Evolutionary conservation across 2,888 invertebrate genomes (phyloP).

Genomic region (Drosophila ustulata): DNA sequence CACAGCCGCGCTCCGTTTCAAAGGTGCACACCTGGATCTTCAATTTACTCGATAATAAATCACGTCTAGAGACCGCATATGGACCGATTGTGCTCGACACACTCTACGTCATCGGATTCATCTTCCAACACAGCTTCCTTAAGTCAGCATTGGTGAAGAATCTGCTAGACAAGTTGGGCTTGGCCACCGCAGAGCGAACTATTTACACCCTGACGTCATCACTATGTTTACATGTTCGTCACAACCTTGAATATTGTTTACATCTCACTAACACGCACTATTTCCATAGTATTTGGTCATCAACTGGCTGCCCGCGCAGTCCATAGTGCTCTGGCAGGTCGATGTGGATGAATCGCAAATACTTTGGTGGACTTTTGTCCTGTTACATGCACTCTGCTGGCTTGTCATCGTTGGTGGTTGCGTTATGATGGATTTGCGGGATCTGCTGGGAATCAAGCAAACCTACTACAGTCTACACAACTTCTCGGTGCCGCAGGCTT

Average conservation of each 20-base stretch:
- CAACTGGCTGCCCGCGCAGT: conserved; percentile 86
- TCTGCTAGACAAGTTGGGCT: conserved; percentile 83
- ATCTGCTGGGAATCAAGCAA: conserved; percentile 88
- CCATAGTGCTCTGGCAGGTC: conserved; percentile 86
- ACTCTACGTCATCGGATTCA: conserved; percentile 86
- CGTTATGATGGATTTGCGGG: conserved; percentile 88
- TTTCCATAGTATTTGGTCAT: conserved; percentile 85
- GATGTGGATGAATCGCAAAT: conserved; percentile 84
- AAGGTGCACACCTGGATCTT: conserved; percentile 81
- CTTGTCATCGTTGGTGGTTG: conserved; percentile 87
- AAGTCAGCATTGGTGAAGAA: conserved; percentile 85
- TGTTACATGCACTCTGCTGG: conserved; percentile 87
- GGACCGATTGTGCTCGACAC: conserved; percentile 85
- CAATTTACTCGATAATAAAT: conserved; percentile 83
- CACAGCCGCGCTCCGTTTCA: conserved; percentile 84
- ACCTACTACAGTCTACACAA: conserved; percentile 87
- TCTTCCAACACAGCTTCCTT: conserved; percentile 87
- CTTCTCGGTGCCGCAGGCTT: conserved; percentile 85
- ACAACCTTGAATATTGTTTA: conserved; percentile 10
- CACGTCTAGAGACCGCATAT: conserved; percentile 83
- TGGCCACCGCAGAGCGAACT: conserved; percentile 85
- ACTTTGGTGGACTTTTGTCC: conserved; percentile 86
- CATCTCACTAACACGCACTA: neutral
- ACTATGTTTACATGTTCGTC: conserved; percentile 85
- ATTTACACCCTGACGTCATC: conserved; percentile 86